These are phyloP conservation scores for Agapornis roseicollis DNA, from an alignment of 2,113 vertebrate genomes.

Conservation along the genomic window DNA sequence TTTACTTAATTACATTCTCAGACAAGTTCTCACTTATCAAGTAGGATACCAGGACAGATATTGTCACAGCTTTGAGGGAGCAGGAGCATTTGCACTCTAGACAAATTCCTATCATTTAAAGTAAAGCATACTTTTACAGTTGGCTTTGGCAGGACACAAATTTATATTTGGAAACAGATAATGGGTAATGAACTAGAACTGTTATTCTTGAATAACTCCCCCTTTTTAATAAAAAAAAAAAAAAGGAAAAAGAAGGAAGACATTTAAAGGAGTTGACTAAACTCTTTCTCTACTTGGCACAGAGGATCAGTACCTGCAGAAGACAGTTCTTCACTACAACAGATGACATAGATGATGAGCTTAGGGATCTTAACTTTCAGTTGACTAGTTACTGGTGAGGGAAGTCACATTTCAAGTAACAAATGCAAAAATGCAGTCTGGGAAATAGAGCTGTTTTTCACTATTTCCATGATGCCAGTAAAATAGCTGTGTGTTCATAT, in stretches of 20 bases:
- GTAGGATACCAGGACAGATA: background rate
- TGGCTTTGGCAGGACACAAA: background rate
- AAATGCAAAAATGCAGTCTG: background rate
- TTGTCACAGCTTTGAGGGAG: background rate
- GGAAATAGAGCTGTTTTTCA: background rate
- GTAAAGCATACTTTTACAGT: background rate
- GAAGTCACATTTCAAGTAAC: background rate
- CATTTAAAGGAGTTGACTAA: background rate
- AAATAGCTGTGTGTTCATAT: background rate
- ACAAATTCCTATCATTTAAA: background rate
- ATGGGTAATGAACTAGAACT: background rate
- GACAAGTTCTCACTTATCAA: background rate
- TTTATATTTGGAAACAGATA: background rate
- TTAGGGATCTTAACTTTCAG: background rate
- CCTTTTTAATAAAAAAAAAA: background rate
- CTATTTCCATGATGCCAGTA: background rate
- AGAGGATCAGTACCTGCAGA: accelerated
- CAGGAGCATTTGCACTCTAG: background rate
- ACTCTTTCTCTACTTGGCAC: background rate
- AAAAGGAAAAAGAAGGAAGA: accelerated
- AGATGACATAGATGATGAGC: background rate
- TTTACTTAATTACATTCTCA: background rate
- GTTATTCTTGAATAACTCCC: background rate
- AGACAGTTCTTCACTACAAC: background rate
- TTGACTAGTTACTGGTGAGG: background rate